Conservation (phyloP, 2,888 invertebrate species). For the Epinotia demarniana region DNA sequence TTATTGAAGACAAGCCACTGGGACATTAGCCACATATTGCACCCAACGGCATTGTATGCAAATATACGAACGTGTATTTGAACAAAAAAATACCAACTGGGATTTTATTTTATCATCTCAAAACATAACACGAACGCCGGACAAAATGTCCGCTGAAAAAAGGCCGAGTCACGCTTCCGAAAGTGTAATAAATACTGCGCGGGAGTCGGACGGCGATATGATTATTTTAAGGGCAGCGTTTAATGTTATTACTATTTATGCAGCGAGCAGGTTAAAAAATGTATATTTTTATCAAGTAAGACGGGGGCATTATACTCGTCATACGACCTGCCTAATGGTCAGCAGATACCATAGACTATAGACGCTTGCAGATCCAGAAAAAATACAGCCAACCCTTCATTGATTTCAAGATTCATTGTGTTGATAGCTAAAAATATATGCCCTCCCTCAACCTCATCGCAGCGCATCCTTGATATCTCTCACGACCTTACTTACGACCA, state of each 20-base stretch:
- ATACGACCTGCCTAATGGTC: too few species aligned
- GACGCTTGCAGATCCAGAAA: too few species aligned
- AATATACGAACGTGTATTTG: conserved; percentile 77
- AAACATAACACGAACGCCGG: conserved; percentile 63
- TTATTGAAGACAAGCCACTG: conserved; percentile 20
- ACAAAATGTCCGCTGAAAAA: conserved; percentile 58
- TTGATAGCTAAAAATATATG: too few species aligned
- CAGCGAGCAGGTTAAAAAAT: background rate
- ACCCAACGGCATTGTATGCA: conserved; percentile 80
- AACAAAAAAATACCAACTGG: conserved; percentile 64
- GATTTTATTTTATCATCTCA: conserved; percentile 72
- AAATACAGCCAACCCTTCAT: too few species aligned
- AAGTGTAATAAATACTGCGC: conserved; percentile 43
- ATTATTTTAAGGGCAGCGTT: conserved; percentile 23
- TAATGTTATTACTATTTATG: background rate
- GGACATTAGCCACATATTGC: conserved; percentile 78
- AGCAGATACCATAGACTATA: too few species aligned
- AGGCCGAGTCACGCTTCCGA: conserved; percentile 55
- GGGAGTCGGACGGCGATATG: conserved; percentile 21
- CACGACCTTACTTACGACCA: too few species aligned
- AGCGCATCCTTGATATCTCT: too few species aligned
- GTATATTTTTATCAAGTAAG: background rate
- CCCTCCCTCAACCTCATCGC: too few species aligned
- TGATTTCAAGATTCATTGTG: too few species aligned
- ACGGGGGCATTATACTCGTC: too few species aligned